Conservation (phyloP, 2,113 vertebrate species). For the Conger conger region DNA sequence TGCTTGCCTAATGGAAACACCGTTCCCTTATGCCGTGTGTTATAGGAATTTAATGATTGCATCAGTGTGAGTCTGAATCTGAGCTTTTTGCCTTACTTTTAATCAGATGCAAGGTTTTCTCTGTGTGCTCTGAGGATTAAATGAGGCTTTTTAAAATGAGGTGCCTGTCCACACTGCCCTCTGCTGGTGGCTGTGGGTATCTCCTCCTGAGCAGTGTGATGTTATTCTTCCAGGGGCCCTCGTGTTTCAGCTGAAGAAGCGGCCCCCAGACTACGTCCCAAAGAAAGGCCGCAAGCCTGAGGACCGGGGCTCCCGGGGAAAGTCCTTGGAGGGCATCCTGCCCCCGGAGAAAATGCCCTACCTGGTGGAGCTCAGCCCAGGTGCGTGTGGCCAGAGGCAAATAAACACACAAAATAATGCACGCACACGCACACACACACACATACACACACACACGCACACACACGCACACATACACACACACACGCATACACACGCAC, state of each 20-base stretch:
- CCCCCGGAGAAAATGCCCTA: slow-evolving; percentile 94
- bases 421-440: slow-evolving; percentile 34
- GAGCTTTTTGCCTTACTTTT: neutral
- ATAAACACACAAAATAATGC: slow-evolving; percentile 52
- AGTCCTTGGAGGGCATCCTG: slow-evolving; percentile 69
- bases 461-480: neutral
- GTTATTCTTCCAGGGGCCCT: slow-evolving; percentile 72
- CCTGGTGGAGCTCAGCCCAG: slow-evolving; percentile 93
- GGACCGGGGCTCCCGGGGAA: slow-evolving; percentile 72
- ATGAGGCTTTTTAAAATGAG: neutral
- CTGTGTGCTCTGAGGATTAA: neutral
- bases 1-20: neutral
- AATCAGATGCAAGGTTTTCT: neutral
- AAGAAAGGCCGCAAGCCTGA: slow-evolving; percentile 84
- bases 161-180: neutral
- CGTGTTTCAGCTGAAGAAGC: slow-evolving; percentile 93
- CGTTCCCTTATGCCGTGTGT: neutral
- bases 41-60: neutral
- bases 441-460: no score
- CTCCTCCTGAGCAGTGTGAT: neutral
- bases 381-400: slow-evolving; percentile 58
- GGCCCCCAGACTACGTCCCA: slow-evolving; percentile 82
- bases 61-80: neutral
- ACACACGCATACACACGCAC: neutral
- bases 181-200: neutral